Conservation (phyloP, 37 sponge, comb jelly and placozoan genomes). For the Halichondria panicea region DNA sequence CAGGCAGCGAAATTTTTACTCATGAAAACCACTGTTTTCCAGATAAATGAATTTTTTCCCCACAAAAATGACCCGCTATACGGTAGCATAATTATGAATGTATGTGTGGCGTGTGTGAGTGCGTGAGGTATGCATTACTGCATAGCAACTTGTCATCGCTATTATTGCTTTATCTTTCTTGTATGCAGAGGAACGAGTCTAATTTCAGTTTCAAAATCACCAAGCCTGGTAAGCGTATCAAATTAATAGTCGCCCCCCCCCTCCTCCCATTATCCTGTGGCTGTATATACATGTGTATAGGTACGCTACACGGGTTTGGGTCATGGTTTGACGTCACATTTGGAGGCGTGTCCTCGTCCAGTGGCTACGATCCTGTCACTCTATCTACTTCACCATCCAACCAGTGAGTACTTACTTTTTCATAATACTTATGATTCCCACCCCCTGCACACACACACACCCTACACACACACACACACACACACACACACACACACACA, state of each 20-base stretch:
- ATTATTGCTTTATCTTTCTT: not conserved
- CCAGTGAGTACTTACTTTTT: conserved; percentile 60
- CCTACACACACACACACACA: too few species aligned
- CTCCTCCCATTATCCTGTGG: not conserved
- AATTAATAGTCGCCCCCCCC: not conserved
- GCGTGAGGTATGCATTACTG: too few species aligned
- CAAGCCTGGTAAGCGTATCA: conserved; percentile 11
- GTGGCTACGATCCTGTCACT: conserved; percentile 11
- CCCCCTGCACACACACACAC: too few species aligned
- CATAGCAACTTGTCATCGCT: not conserved
- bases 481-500: too few species aligned
- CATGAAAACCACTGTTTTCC: too few species aligned
- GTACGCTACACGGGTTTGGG: conserved; percentile 66
- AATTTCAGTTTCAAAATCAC: conserved; percentile 34
- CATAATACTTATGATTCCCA: too few species aligned
- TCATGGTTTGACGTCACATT: conserved; percentile 70
- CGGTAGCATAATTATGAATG: too few species aligned
- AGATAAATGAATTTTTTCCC: too few species aligned
- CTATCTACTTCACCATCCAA: conserved; percentile 51
- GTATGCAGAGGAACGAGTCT: conserved; percentile 2
- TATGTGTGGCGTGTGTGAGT: too few species aligned
- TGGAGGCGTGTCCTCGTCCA: conserved; percentile 13
- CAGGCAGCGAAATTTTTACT: too few species aligned
- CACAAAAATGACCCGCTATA: too few species aligned
- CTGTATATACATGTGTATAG: too few species aligned